Evolutionary conservation across 2,888 invertebrate genomes (phyloP), one percentile per base, ranked within the genome.

Genomic region (Steinernema scapterisci): DNA sequence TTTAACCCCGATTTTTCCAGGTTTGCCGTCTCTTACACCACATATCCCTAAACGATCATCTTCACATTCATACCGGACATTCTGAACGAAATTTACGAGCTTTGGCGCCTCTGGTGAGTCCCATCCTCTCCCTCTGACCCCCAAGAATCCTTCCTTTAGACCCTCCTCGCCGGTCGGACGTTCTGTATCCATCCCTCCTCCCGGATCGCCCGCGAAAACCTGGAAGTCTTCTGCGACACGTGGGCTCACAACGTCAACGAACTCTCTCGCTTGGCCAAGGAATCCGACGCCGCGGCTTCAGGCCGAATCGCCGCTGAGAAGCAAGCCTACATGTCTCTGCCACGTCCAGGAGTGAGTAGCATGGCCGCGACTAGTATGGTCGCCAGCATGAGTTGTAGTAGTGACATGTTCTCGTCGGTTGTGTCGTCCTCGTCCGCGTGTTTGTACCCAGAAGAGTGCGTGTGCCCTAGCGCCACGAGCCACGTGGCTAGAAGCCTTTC

Each of bases 21-120:
- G 94, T 95, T 81, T 97, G 97, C 90, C 97, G 97, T 90, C 91
- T 99, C 83, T 91, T 99, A 83, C 92, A 95, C 87, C 97, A 99
- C 89, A 93, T 97, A 88, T 95, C 97, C 56, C 91, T 93, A 84
- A 94, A 95, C 44, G 97, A 97, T 89, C 93, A 94, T 52, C 91
- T 97, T 77, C 95, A 97, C 91, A 95, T 97, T 74, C 93, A 94
- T 84, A 94, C 96, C 7, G 95, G 95, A 89, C 96, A 97, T 88
- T 93, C 95, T 71, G 96, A 97, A 89, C 94, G 95, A 84, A 95
- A 95, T 90, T 90, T 97, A 85, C 91, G 95, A 88, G 94, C 95
- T 88, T 94, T 96, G 88, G 95, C 96, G 71, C 95, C 97, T 48
- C 94, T 97, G 92, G 90, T 90, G 56, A 27, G 77, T 27, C n/a